A percentile compares a stretch with the other conserved stretches of the same genome.
Conservation (phyloP, 2,113 vertebrate genomes). For the Riparia riparia region DNA sequence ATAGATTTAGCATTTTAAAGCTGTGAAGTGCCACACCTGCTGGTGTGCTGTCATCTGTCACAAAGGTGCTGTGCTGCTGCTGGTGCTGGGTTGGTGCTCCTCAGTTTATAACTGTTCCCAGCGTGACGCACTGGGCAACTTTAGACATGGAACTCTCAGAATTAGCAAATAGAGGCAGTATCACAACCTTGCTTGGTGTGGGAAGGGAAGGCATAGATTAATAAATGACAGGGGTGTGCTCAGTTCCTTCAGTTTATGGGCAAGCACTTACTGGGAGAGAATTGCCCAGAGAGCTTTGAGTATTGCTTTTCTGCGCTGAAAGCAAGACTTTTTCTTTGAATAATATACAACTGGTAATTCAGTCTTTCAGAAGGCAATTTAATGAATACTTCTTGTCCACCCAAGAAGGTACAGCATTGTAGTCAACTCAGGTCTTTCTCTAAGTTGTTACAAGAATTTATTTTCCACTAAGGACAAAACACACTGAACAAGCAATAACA, state of each 20-base stretch:
- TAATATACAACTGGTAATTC: neutral
- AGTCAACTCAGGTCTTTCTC: neutral
- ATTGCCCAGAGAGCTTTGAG: neutral
- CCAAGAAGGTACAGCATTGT: neutral
- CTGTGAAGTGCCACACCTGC: accelerated
- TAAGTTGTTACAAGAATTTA: neutral
- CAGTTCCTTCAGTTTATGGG: neutral
- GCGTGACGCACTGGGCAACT: neutral
- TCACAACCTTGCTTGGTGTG: neutral
- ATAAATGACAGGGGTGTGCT: neutral
- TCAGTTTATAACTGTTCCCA: neutral
- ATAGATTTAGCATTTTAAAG: neutral
- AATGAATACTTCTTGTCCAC: neutral
- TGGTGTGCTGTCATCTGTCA: neutral
- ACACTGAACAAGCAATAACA: neutral
- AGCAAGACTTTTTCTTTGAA: neutral
- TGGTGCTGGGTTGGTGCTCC: neutral
- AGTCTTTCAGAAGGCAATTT: neutral
- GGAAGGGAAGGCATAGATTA: neutral
- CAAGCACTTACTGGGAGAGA: neutral
- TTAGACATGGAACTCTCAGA: neutral
- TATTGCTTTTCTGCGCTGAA: neutral
- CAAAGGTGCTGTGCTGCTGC: neutral
- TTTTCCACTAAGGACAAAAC: neutral
- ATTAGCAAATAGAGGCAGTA: neutral